Evolutionary conservation across 2,888 invertebrate species (phyloP), one percentile per base, ranked within the genome.

Genomic region (Scaptomyza tumidula): DNA sequence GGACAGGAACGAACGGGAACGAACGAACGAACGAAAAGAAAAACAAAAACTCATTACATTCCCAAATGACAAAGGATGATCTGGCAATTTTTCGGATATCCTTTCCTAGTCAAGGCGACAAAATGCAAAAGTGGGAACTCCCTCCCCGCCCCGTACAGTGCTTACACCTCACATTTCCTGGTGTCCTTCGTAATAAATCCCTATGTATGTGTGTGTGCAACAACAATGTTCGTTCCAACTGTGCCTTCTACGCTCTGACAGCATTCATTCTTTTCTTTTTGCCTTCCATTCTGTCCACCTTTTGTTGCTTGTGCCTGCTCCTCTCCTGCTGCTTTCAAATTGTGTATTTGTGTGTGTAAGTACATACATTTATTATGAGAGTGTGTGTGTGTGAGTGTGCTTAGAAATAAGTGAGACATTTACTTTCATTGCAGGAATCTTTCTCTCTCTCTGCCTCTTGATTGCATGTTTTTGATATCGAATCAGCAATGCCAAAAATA

Each of bases 361-460:
- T n/a, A 19, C 49, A 50, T 24, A 41, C 39, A 48, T 59, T 55
- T 59, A 37, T 62, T 53, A 31, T 61, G 41, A 39, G 59, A 19
- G 19, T 29, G 57, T 58, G 27, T 35, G 27, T 39, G 44, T 14
- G n/a, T n/a, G 39, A 10, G 60, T 68, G 68, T 78, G 78, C 66
- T 74, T 45, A 70, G 71, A 67, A 64, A 55, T 80, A 78, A 86
- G 83, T 88, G 80, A 88, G 86, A 80, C 86, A 84, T 84, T 84
- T 86, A 68, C 80, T 77, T 86, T 85, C 89, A 83, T 80, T 78
- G 78, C 86, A 73, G 75, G 73, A 37, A 49, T 9, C 35, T n/a
- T n/a, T n/a, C n/a, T 35, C 10, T 1, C 3, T 33, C 6, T 35
- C 6, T 14, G 39, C 2, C 86, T 75, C 85, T 82, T 88, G 82